phyloP scores from a whole-genome alignment of 1,140 invertebrate species.

The Cydia splendana region DNA sequence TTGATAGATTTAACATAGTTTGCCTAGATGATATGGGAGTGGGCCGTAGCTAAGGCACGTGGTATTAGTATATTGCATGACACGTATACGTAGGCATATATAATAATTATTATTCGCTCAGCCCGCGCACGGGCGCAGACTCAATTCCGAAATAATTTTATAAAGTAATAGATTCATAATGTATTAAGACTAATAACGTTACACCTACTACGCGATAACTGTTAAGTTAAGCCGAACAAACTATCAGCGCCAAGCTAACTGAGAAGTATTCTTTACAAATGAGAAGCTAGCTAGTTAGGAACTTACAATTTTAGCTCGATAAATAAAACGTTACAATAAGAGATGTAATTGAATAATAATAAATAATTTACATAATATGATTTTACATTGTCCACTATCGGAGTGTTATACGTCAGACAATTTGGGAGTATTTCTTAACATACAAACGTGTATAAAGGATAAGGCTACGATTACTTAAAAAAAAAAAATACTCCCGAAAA shows the following conservation, averaged over 20 bases:
- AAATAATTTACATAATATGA: slow-evolving; percentile 72
- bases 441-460: slow-evolving; percentile 29
- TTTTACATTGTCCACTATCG: slow-evolving; percentile 59
- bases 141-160: slow-evolving; percentile 39
- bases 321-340: slow-evolving; percentile 65
- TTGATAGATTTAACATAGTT: slow-evolving; percentile 73
- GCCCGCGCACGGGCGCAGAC: slow-evolving; percentile 20
- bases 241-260: slow-evolving; percentile 49
- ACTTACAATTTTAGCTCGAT: slow-evolving; percentile 74
- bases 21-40: slow-evolving; percentile 73
- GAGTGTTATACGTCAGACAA: slow-evolving; percentile 48
- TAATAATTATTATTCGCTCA: background rate
- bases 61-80: slow-evolving; percentile 67
- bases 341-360: slow-evolving; percentile 60
- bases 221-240: slow-evolving; percentile 49
- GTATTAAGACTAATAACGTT: slow-evolving; percentile 39
- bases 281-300: slow-evolving; percentile 76
- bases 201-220: slow-evolving; percentile 43
- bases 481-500: slow-evolving; percentile 71
- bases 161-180: slow-evolving; percentile 46
- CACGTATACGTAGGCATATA: slow-evolving; percentile 35
- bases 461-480: slow-evolving; percentile 47
- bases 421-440: slow-evolving; percentile 68
- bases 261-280: slow-evolving; percentile 56
- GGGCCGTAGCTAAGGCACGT: slow-evolving; percentile 76